A percentile compares a stretch with the other conserved stretches of the same genome.
Conservation (phyloP, 2,888 invertebrate species). For the Brachynemurus nebulosus region DNA sequence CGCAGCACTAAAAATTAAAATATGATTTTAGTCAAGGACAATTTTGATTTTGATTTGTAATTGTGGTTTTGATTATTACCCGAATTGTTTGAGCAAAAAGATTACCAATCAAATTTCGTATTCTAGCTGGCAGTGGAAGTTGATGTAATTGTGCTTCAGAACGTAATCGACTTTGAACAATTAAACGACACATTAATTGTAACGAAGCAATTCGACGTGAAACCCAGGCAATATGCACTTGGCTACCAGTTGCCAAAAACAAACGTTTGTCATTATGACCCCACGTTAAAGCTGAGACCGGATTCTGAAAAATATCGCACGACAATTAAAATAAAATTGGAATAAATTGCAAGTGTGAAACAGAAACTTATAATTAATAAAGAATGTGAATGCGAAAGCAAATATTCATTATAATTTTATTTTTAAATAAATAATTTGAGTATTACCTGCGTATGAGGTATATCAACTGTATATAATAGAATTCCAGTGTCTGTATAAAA, state of each 20-base stretch:
- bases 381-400: no score
- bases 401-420: slow-evolving; percentile 1
- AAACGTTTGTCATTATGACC: slow-evolving; percentile 93
- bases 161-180: slow-evolving; percentile 59
- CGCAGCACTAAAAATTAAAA: slow-evolving; percentile 63
- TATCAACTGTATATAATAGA: slow-evolving; percentile 63
- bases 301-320: slow-evolving; percentile 57
- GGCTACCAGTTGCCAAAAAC: slow-evolving; percentile 85
- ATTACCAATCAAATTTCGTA: slow-evolving; percentile 72
- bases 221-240: slow-evolving; percentile 88
- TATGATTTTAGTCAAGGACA: not conserved
- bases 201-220: slow-evolving; percentile 80
- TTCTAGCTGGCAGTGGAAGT: slow-evolving; percentile 76
- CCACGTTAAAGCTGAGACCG: slow-evolving; percentile 92
- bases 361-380: no score
- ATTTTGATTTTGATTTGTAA: slow-evolving; percentile 3
- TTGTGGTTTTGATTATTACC: slow-evolving; percentile 38
- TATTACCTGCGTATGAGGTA: slow-evolving; percentile 67
- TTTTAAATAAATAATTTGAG: slow-evolving; percentile 15
- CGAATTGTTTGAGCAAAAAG: slow-evolving; percentile 88
- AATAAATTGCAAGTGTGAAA: not conserved
- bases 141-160: slow-evolving; percentile 60
- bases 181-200: slow-evolving; percentile 75
- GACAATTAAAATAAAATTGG: not conserved
- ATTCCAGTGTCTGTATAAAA: slow-evolving; percentile 81